Evolutionary conservation across 1,140 invertebrate genomes (phyloP).

Genomic region (Heliconius eleuchia): DNA sequence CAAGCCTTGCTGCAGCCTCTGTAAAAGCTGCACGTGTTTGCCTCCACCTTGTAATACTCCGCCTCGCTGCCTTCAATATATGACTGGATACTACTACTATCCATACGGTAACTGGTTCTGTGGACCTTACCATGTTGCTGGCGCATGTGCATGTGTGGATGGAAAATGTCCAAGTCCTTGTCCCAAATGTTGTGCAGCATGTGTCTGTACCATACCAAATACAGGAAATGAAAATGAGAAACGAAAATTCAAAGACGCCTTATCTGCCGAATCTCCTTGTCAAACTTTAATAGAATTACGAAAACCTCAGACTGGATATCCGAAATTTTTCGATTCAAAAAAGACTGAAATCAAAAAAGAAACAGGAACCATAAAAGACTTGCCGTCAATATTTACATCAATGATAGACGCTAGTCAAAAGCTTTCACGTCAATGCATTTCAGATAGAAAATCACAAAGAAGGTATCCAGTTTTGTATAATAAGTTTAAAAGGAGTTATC

Average conservation of each 20-base stretch:
- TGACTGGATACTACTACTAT: constrained; percentile 75
- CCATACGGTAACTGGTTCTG: constrained; percentile 74
- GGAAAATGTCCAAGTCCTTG: constrained; percentile 37
- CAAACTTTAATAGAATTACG: background rate
- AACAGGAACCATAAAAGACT: background rate
- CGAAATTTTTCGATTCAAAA: background rate
- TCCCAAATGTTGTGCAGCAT: constrained; percentile 32
- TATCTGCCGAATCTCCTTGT: background rate
- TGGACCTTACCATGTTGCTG: constrained; percentile 64
- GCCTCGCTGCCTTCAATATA: constrained; percentile 66
- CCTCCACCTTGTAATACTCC: constrained; percentile 65
- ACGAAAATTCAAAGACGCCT: background rate
- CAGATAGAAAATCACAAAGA: background rate
- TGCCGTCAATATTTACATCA: constrained; percentile 22
- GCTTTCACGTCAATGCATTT: background rate
- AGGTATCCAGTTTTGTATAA: background rate
- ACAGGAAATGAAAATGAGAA: constrained; percentile 5
- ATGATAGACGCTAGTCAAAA: background rate
- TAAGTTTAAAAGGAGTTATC: background rate
- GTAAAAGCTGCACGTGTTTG: constrained; percentile 49
- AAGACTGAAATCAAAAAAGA: constrained; percentile 18
- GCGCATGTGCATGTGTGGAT: constrained; percentile 48
- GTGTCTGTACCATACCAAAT: constrained; percentile 7
- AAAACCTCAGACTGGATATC: background rate
- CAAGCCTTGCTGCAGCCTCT: constrained; percentile 42